Evolutionary conservation across 2,797 vertebrate species (phyloP).

Genomic region (Danio kyathit): DNA sequence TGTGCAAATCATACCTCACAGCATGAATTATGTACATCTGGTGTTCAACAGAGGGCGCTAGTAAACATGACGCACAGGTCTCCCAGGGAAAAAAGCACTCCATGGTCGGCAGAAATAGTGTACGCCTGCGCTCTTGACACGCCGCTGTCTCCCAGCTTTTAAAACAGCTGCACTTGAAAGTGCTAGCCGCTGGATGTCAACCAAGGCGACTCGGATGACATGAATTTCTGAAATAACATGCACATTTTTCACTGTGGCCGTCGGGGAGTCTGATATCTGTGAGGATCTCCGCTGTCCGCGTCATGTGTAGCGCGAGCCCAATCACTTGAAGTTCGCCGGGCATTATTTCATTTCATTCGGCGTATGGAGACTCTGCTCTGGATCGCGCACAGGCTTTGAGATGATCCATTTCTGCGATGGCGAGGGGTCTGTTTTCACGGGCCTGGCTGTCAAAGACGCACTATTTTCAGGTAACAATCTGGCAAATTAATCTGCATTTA

Average conservation of each 20-base stretch:
- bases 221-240: neutral
- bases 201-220: slow-evolving; percentile 4
- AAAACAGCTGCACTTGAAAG: slow-evolving; percentile 35
- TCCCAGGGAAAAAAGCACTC: neutral
- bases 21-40: neutral
- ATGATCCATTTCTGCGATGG: slow-evolving; percentile 87
- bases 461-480: slow-evolving; percentile 84
- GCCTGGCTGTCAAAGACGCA: slow-evolving; percentile 85
- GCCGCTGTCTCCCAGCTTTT: slow-evolving; percentile 13
- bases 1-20: neutral
- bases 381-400: slow-evolving; percentile 71
- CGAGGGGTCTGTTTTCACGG: slow-evolving; percentile 86
- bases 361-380: slow-evolving; percentile 57
- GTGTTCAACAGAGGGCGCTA: slow-evolving; percentile 44
- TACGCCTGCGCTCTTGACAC: slow-evolving; percentile 47
- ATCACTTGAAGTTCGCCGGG: slow-evolving; percentile 28
- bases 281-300: neutral
- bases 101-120: slow-evolving; percentile 26
- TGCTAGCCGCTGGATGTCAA: slow-evolving; percentile 21
- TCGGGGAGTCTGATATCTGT: slow-evolving; percentile 3
- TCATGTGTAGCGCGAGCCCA: slow-evolving; percentile 13
- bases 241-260: neutral
- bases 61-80: slow-evolving; percentile 7
- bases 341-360: slow-evolving; percentile 25
- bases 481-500: neutral